Evolutionary conservation across 1,140 invertebrate species (phyloP).

Genomic region (Latrodectus geometricus): DNA sequence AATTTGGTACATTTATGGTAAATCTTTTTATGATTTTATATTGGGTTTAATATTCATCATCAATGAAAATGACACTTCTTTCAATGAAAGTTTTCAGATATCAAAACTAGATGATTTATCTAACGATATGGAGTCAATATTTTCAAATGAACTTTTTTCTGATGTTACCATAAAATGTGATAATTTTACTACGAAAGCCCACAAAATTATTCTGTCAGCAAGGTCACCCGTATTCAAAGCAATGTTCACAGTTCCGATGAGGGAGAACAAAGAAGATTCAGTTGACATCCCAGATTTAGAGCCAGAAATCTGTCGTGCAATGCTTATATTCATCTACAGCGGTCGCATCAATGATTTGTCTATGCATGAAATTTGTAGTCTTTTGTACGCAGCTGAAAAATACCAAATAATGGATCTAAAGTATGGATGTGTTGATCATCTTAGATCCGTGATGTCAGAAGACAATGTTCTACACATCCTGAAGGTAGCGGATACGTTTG

Average conservation of each 20-base stretch:
- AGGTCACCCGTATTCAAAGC: background rate
- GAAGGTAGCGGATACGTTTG: background rate
- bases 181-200: background rate
- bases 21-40: background rate
- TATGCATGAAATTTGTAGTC: background rate
- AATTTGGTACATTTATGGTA: background rate
- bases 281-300: background rate
- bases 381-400: conserved; percentile 1
- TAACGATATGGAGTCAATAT: background rate
- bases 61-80: background rate
- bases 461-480: background rate
- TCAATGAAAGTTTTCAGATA: background rate
- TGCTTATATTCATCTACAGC: background rate
- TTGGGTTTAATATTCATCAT: background rate
- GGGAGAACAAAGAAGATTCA: background rate
- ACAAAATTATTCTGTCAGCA: background rate
- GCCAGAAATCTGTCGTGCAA: background rate
- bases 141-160: background rate
- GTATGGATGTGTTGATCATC: background rate
- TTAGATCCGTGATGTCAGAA: background rate
- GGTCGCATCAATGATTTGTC: background rate
- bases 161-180: background rate
- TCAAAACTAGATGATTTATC: background rate
- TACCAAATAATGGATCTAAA: background rate
- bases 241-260: background rate